phyloP scores from a whole-genome alignment of 1,140 invertebrate genomes.

The Steinernema feltiae region DNA sequence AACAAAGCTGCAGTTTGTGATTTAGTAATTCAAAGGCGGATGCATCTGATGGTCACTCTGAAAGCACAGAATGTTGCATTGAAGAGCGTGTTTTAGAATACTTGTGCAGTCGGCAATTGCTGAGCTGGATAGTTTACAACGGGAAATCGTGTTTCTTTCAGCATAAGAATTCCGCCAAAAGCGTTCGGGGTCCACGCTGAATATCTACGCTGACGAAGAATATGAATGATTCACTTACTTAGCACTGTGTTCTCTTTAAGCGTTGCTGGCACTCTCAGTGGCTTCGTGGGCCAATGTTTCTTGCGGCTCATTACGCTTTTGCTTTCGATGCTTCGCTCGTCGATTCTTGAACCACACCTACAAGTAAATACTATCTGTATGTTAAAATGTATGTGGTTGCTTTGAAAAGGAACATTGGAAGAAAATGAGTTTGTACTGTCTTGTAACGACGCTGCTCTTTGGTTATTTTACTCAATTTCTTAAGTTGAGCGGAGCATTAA shows the following conservation, averaged over 20 bases:
- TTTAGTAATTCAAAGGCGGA: no score
- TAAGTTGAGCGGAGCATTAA: no score
- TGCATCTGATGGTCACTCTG: no score
- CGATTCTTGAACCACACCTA: constrained; percentile 38
- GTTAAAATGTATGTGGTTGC: no score
- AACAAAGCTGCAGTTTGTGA: no score
- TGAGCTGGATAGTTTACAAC: neutral
- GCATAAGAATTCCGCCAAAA: neutral
- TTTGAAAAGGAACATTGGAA: no score
- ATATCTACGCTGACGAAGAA: neutral
- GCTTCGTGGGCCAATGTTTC: neutral
- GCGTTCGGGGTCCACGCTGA: neutral
- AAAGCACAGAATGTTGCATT: no score
- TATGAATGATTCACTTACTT: neutral
- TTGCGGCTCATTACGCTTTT: constrained; percentile 30
- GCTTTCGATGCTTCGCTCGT: constrained; percentile 32
- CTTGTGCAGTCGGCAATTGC: neutral
- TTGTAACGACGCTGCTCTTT: no score
- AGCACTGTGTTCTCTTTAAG: constrained; percentile 9
- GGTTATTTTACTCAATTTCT: no score
- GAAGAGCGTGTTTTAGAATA: neutral
- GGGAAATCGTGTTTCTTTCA: neutral
- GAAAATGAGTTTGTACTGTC: no score
- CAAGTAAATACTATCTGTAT: constrained; percentile 15
- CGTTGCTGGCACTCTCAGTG: neutral